Evolutionary conservation across 2,888 invertebrate species (phyloP).

Genomic region (Luperina nickerlii): DNA sequence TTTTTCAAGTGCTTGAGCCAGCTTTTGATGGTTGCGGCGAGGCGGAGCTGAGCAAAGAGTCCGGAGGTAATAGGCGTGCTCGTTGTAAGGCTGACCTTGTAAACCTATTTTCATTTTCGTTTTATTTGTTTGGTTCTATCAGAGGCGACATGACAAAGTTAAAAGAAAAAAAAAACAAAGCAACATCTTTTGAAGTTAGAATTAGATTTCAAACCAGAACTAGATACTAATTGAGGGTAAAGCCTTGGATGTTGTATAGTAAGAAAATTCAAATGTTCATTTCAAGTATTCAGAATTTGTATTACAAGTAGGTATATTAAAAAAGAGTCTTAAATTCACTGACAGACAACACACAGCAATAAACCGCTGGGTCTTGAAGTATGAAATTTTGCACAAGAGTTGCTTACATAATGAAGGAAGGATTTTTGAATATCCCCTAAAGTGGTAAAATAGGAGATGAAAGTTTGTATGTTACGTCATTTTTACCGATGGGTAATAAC

Average conservation of each 20-base stretch:
- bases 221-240: constrained; percentile 20
- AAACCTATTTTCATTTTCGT: too few relatives aligned
- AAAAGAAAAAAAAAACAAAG: too few relatives aligned
- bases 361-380: background rate
- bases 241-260: background rate
- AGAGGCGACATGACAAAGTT: too few relatives aligned
- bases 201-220: constrained; percentile 34
- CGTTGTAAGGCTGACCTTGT: too few relatives aligned
- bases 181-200: constrained; percentile 24
- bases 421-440: background rate
- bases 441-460: background rate
- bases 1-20: too few relatives aligned
- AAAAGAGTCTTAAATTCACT: background rate
- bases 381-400: background rate
- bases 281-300: too few relatives aligned
- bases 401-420: background rate
- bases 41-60: too few relatives aligned
- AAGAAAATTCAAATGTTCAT: background rate
- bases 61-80: too few relatives aligned
- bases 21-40: too few relatives aligned
- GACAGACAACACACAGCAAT: background rate
- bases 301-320: background rate
- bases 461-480: background rate
- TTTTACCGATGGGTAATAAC: background rate
- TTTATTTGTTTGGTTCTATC: too few relatives aligned